These are phyloP conservation scores for Embidobia sp. DNA, from an alignment of 2,888 invertebrate species.

Conservation along the genomic window DNA sequence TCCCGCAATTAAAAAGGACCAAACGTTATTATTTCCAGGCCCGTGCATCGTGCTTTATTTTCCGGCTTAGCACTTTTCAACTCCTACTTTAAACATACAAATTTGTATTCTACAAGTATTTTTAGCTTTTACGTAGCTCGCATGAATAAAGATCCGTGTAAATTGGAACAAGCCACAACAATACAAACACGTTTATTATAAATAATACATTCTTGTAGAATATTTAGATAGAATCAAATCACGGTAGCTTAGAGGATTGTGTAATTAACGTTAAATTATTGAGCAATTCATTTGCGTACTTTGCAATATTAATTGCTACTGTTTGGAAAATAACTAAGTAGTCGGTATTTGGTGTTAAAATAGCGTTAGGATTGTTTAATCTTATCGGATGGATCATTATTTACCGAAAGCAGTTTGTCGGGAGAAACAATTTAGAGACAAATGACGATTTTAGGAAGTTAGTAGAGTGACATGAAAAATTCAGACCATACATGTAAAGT, in stretches of 20 bases:
- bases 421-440: no score
- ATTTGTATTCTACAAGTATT: conserved; percentile 32
- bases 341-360: no score
- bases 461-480: no score
- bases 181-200: conserved; percentile 5
- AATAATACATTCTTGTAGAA: conserved; percentile 22
- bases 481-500: no score
- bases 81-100: conserved; percentile 19
- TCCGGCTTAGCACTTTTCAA: conserved; percentile 8
- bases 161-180: conserved; percentile 19
- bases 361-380: no score
- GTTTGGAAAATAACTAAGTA: no score
- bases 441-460: no score
- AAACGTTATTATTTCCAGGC: conserved; percentile 3
- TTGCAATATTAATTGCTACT: no score
- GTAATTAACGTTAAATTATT: no score
- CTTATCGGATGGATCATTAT: no score
- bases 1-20: not conserved
- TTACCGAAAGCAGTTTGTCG: no score
- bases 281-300: no score
- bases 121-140: conserved; percentile 28
- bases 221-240: not conserved
- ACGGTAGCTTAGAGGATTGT: not conserved
- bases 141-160: conserved; percentile 39
- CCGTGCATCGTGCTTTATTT: conserved; percentile 13